Evolutionary conservation across 1,140 invertebrate species (phyloP), one percentile per base, ranked within the genome.

Genomic region (Cecropterus lyciades): DNA sequence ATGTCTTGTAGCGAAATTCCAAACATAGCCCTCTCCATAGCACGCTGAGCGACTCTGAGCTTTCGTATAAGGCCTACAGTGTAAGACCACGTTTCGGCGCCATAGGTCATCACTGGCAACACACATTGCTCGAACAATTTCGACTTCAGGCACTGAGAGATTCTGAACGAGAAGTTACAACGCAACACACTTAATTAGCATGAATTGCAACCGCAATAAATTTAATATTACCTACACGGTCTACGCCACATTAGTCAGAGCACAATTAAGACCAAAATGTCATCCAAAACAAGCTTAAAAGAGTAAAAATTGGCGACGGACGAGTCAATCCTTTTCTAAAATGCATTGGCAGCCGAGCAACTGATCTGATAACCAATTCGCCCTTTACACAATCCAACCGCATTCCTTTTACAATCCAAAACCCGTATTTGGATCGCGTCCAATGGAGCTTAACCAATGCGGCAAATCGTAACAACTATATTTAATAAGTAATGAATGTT

Each of bases 361-460:
- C 30, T 15, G 45, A 59, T 59, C 56, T 59, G 56, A 59, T 59
- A 59, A 59, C 24, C 56, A 46, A 37, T 59, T 59, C 43, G 24
- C 14, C 56, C 56, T 33, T 33, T 33, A 59, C 56, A 48, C n/a
- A 27, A 45, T 59, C 24, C 13, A 13, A 48, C 45, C 10, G 14
- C 13, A 46, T 33, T 33, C 42, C 5, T 24, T 59, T n/a, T 27
- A 17, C 24, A 48, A n/a, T 33, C 15, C 14, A 48, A 15, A 10
- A 37, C 11, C 0, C 4, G 11, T 0, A 37, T 37, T 37, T 37
- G 33, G 33, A 37, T 37, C 9, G 33, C 33, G 9, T 37, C 33
- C 33, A 37, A 37, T n/a, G 33, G 11, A 10, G 33, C 11, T 11
- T 37, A 37, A 37, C 33, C 33, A n/a, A 37, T n/a, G 33, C 33